Evolutionary conservation across 1,140 invertebrate species (phyloP), one percentile per base, ranked within the genome.

Genomic region (Hylaeus volcanicus): DNA sequence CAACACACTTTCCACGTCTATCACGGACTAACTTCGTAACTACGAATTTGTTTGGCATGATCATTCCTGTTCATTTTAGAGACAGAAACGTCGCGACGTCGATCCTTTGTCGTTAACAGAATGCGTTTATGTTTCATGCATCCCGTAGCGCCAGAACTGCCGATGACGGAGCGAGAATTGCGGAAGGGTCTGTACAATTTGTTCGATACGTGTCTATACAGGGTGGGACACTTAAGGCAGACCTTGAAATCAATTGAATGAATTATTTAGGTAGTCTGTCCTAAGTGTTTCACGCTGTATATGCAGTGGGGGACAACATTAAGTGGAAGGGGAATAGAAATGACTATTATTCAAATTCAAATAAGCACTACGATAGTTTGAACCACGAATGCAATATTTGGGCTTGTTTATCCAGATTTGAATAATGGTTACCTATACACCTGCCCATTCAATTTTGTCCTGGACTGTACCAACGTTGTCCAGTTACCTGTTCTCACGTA

Each of bases 171-270:
- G 71, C 89, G 92, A 86, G 92, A 93, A 88, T 74, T 90, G 39
- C 88, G 92, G 86, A 93, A 93, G 87, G 92, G 92, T 93, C 88
- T 90, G 92, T 92, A 91, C 56, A 70, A 56, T 64, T 65, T n/a
- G 15, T 79, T 6, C 53, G 64, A 69, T 74, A n/a, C 6, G 65
- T 56, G 45, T 81, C 60, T 2, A 9, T 48, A 74, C 26, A 55
- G 1, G 12, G 26, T 26, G 26, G 26, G 26, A 26, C 26, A 26
- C 26, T 26, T 26, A 26, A 26, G 26, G 26, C 26, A 26, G 26
- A 26, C 26, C 26, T 26, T 26, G 26, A 26, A 26, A 26, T 26
- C 26, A 26, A 26, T 26, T 26, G 26, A 26, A 26, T 26, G 26
- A 26, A 26, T 26, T 26, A 26, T 26, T 26, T 26, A 26, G 26